These are phyloP conservation scores for Hypolimnas misippus DNA, from an alignment of 2,888 invertebrate species.

Conservation along the genomic window DNA sequence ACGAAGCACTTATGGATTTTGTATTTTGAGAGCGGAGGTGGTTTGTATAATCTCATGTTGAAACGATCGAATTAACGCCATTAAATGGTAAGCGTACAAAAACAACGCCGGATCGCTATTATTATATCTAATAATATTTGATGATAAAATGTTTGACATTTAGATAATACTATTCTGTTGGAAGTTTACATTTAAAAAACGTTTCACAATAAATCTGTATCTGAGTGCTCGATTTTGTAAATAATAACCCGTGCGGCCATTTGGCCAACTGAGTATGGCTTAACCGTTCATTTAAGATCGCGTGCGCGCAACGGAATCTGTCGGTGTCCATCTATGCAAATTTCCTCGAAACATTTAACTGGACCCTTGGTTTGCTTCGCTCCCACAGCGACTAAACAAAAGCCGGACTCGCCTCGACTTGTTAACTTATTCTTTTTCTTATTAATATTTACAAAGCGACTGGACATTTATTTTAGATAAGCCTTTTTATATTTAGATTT, in stretches of 20 bases:
- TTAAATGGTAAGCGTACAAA: constrained; percentile 32
- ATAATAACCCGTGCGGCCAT: constrained; percentile 27
- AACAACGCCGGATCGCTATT: constrained; percentile 18
- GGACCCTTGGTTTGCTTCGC: constrained; percentile 67
- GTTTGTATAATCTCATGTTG: constrained; percentile 54
- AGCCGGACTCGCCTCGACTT: constrained; percentile 57
- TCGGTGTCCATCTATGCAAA: constrained; percentile 82
- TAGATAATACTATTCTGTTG: constrained; percentile 12
- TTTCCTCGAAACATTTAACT: constrained; percentile 80
- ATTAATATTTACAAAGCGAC: constrained; percentile 46
- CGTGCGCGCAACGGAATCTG: constrained; percentile 68
- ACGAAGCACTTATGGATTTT: constrained; percentile 66
- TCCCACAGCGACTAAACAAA: constrained; percentile 65
- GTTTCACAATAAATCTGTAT: constrained; percentile 12
- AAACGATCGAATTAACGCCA: constrained; percentile 36
- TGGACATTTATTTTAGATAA: constrained; percentile 51
- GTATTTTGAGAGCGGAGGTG: constrained; percentile 56
- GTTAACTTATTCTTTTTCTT: constrained; percentile 45
- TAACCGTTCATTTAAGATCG: constrained; percentile 47
- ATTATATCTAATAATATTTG: constrained; percentile 13
- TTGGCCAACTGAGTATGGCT: constrained; percentile 32
- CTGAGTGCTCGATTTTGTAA: constrained; percentile 7
- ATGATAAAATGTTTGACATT: constrained; percentile 12
- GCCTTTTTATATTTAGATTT: constrained; percentile 40
- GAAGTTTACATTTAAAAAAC: constrained; percentile 9